Base-by-base conservation (phyloP, 2,797 vertebrate species). In the Hydrocynus forskahlii region DNA sequence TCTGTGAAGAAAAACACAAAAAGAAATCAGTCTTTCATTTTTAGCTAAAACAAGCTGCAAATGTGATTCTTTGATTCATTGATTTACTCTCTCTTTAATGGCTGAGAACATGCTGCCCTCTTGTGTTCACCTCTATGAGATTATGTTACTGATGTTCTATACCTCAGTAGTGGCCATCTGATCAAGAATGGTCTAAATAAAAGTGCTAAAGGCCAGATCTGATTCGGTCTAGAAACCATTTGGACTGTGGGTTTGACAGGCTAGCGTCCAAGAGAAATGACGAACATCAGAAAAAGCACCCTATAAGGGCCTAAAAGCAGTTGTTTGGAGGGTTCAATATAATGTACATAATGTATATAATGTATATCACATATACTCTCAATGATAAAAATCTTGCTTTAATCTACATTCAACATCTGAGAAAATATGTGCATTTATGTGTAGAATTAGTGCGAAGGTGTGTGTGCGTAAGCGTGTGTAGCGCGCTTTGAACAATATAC, bases 331-430 rank as follows among this genome's bases (percentile, higher is more conserved):
- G 64, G 45, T 29, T 66, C 9, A 64, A 72, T 43, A 45, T 55
- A 74, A 71, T 55, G 63, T 73, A 64, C 70, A 21, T 79, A 52
- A 52, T 52, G 48, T 52, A 52, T 52, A 52, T 16, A 45, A 45
- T 45, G 43, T 45, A 45, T 45, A 45, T 45, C 35, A 35, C 35
- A 35, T 35, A 35, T 35, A 35, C 35, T 79, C 71, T 81, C 16
- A 67, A 52, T 48, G n/a, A 79, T 79, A 60, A 80, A 70, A 76
- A 59, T 48, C 71, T 35, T 59, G n/a, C 29, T 67, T 57, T 52
- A 67, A 52, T 62, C 80, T 80, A 80, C 35, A 82, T 80, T 78
- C 60, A 57, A 72, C 59, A 78, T 82, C n/a, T 75, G 60, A 75
- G 35, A 77, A 76, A 81, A 80, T 60, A 66, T 80, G 35, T 84